Evolutionary conservation across 1,140 invertebrate genomes (phyloP).

Genomic region (Trachymyrmex cornetzi): DNA sequence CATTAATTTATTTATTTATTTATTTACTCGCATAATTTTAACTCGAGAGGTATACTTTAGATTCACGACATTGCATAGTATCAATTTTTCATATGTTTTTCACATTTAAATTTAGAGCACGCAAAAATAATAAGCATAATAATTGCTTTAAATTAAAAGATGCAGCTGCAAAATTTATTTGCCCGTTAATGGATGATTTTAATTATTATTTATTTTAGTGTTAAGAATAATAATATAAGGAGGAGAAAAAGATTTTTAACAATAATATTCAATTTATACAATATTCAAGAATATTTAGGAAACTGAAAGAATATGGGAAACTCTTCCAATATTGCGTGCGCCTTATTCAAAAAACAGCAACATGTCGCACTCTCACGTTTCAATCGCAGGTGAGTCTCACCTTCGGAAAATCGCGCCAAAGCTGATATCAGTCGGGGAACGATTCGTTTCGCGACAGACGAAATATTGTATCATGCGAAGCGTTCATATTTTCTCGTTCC

Average conservation of each 20-base stretch:
- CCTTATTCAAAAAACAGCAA: conserved; percentile 41
- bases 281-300: conserved; percentile 5
- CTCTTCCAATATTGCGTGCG: conserved; percentile 32
- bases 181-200: background rate
- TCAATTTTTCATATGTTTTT: background rate
- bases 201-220: background rate
- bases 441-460: conserved; percentile 57
- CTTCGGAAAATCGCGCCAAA: conserved; percentile 44
- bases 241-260: background rate
- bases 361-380: conserved; percentile 43
- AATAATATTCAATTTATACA: background rate
- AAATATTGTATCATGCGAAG: conserved; percentile 54
- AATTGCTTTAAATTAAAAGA: background rate
- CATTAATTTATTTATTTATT: background rate
- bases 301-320: conserved; percentile 17
- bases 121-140: background rate
- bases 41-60: background rate
- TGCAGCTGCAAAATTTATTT: background rate
- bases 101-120: background rate
- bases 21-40: background rate
- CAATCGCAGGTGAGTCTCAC: conserved; percentile 60
- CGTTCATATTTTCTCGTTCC: conserved; percentile 61
- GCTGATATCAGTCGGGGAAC: conserved; percentile 56
- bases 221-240: background rate
- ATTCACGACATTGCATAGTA: background rate